These are phyloP conservation scores for Macropis europaea DNA, from an alignment of 2,888 invertebrate genomes.

Conservation along the genomic window DNA sequence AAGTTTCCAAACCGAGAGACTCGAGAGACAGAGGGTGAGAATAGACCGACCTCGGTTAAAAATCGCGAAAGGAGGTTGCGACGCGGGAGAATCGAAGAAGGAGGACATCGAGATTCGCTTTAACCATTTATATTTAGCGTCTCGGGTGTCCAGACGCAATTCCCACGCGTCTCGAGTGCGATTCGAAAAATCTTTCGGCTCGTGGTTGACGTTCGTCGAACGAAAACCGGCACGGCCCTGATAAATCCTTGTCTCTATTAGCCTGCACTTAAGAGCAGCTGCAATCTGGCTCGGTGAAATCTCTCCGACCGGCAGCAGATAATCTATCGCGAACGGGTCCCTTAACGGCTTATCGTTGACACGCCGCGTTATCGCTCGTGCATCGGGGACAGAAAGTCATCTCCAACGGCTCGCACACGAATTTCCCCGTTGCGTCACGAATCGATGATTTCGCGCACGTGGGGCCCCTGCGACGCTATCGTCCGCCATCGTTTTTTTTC, in stretches of 20 bases:
- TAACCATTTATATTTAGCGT: constrained; percentile 70
- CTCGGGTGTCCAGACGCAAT: constrained; percentile 27
- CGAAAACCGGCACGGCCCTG: too few relatives aligned
- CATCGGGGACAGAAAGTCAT: neutral
- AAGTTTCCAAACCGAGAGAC: too few relatives aligned
- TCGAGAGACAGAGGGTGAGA: neutral
- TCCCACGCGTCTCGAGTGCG: constrained; percentile 24
- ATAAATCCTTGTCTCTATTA: neutral
- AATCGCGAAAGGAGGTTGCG: constrained; percentile 43
- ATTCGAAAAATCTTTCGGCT: constrained; percentile 11
- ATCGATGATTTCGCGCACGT: constrained; percentile 30
- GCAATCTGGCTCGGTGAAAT: constrained; percentile 2
- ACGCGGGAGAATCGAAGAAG: too few relatives aligned
- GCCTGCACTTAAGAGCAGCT: constrained; percentile 22
- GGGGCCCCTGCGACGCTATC: constrained; percentile 48
- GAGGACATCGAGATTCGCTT: constrained; percentile 66
- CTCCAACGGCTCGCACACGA: constrained; percentile 6
- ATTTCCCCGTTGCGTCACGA: constrained; percentile 23
- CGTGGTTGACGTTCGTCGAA: too few relatives aligned
- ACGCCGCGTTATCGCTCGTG: constrained; percentile 26
- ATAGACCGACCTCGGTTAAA: neutral
- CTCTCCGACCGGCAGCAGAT: constrained; percentile 4
- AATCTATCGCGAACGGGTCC: constrained; percentile 23
- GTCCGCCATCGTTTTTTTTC: constrained; percentile 30
- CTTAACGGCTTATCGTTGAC: constrained; percentile 17